These are phyloP conservation scores for Plusia festucae DNA, from an alignment of 2,888 invertebrate species.

Conservation along the genomic window DNA sequence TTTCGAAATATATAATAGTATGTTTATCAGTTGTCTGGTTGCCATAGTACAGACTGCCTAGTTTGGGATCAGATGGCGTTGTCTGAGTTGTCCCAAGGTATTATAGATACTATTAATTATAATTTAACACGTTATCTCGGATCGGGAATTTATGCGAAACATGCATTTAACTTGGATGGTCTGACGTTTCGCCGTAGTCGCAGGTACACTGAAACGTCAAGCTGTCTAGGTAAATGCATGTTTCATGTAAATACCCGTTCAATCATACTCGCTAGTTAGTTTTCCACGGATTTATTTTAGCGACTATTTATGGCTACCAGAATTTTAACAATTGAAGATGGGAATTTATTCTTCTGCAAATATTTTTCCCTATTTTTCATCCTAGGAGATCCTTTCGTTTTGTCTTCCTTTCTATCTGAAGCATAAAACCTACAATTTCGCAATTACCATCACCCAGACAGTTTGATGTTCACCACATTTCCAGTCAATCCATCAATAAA, in stretches of 20 bases:
- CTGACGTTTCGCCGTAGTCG: neutral
- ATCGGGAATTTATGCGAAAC: neutral
- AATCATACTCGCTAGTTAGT: neutral
- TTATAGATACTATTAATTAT: neutral
- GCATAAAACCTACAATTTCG: slow-evolving; percentile 3
- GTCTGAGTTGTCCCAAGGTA: too few species aligned
- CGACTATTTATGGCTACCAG: too few species aligned
- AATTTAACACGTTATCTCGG: neutral
- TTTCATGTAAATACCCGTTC: neutral
- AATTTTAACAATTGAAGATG: too few species aligned
- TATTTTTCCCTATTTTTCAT: too few species aligned
- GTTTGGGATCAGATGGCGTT: too few species aligned
- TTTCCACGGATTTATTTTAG: too few species aligned
- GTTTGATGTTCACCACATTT: slow-evolving; percentile 26
- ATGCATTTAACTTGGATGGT: neutral
- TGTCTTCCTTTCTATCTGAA: neutral
- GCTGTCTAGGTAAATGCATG: neutral
- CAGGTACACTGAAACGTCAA: neutral
- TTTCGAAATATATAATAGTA: too few species aligned
- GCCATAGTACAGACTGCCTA: too few species aligned
- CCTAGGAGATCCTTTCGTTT: neutral
- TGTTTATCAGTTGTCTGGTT: too few species aligned
- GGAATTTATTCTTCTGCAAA: too few species aligned
- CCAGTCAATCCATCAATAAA: slow-evolving; percentile 42
- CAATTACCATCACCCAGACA: slow-evolving; percentile 19